Percentiles rank a stretch among this genome's conserved stretches.
These are phyloP conservation scores for Poecilus cupreus DNA, from an alignment of 2,888 invertebrate genomes.

Conservation along the genomic window DNA sequence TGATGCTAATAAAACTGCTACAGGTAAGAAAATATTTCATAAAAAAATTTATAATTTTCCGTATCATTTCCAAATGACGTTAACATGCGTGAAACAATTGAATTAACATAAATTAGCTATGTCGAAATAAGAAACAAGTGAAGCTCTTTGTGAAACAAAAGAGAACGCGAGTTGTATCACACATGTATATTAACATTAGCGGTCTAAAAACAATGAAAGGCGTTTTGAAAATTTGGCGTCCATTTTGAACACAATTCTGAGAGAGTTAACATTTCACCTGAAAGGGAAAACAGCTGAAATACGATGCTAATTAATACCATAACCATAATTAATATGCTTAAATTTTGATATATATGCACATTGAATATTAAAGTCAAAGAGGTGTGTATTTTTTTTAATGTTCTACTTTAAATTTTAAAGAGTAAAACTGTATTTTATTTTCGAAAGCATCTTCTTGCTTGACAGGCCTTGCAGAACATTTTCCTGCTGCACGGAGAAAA, in stretches of 20 bases:
- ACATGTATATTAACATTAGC: background rate
- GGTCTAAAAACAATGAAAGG: background rate
- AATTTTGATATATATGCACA: too few species aligned
- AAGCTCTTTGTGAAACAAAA: slow-evolving; percentile 4
- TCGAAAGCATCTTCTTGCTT: slow-evolving; percentile 23
- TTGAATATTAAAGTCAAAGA: too few species aligned
- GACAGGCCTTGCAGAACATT: background rate
- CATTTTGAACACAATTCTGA: background rate
- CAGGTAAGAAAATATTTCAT: slow-evolving; percentile 25
- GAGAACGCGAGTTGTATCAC: slow-evolving; percentile 2
- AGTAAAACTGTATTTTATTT: slow-evolving; percentile 27
- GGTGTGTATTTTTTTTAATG: too few species aligned
- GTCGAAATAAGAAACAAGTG: slow-evolving; percentile 19
- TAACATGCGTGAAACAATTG: slow-evolving; percentile 30
- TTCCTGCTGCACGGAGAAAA: too few species aligned
- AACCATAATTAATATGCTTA: slow-evolving; percentile 5
- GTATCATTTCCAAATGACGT: background rate
- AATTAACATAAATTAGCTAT: slow-evolving; percentile 3
- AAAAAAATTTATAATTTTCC: background rate
- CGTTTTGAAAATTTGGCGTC: background rate
- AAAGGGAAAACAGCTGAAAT: background rate
- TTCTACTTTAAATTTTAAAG: too few species aligned
- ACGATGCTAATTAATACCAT: slow-evolving; percentile 6
- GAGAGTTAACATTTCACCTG: background rate
- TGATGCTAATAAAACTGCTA: slow-evolving; percentile 28